Base-by-base conservation (phyloP, 2,113 vertebrate genomes). In the Turnix velox region DNA sequence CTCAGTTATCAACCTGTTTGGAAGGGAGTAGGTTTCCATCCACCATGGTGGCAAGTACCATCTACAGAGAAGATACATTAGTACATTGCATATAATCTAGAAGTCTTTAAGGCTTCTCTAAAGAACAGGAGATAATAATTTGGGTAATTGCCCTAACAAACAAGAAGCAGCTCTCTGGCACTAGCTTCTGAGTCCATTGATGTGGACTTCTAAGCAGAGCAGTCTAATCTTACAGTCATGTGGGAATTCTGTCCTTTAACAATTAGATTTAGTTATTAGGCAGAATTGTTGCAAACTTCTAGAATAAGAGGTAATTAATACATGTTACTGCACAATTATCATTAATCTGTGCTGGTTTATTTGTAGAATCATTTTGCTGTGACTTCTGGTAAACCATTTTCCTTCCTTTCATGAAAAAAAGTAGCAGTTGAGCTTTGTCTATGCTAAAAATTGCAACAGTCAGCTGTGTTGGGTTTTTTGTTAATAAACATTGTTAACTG, bases 401-500 rank as follows among this genome's bases (percentile, higher is more conserved):
- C 31, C 19, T 20, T 77, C 30, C 14, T 61, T 90, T 93, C 52
- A 35, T 46, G 23, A 65, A 71, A 68, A 71, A 57, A 37, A 17
- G 9, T 15, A 12, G 24, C 58, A 11, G 10, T 43, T 63, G 72
- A 73, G 12, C 57, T 33, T 33, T 87, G 69, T 24, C 66, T 68
- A 17, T 78, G 66, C 27, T 76, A 58, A 84, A 83, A 78, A 55
- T 59, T 0, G 0, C 42, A 87, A 49, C 3, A 3, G 58, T 88
- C 84, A 91, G 67, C 59, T 89, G 45, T 51, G 75, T 76, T 87
- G 54, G 54, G 4, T 49, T 94, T 87, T 72, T 54, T n/a, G n/a
- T 78, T 92, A 92, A 91, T 59, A 93, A 89, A 87, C 75, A 71
- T 28, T 40, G 63, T 37, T 93, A 89, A 87, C 84, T 76, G 74